A percentile compares a stretch with the other conserved stretches of the same genome.
Conservation (phyloP, 2,888 invertebrate genomes). For the Diarsia dahlii region DNA sequence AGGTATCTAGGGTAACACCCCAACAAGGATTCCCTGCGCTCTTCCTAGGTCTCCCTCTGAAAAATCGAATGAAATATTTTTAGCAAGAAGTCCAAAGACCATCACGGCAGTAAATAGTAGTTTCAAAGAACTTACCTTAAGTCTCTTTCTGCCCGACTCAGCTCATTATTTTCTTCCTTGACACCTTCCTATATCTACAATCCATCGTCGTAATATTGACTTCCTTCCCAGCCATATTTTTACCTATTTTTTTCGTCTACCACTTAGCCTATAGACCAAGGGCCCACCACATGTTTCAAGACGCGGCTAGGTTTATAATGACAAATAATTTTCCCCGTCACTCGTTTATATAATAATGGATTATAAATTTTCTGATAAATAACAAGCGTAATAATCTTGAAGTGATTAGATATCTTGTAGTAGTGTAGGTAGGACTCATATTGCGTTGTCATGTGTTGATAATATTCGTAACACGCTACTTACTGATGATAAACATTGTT, state of each 20-base stretch:
- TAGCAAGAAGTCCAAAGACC: too few relatives aligned
- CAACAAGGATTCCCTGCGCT: too few relatives aligned
- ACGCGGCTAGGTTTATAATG: background rate
- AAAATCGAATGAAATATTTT: background rate
- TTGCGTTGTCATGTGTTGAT: constrained; percentile 13
- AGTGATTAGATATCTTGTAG: constrained; percentile 10
- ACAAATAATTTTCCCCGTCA: background rate
- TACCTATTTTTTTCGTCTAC: background rate
- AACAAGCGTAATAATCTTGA: background rate
- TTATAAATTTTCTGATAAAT: constrained; percentile 18
- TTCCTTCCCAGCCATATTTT: background rate
- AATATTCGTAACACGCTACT: background rate
- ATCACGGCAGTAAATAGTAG: background rate
- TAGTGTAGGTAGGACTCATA: background rate
- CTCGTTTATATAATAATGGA: constrained; percentile 5
- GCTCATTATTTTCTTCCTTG: background rate
- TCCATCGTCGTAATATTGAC: background rate
- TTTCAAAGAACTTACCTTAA: background rate
- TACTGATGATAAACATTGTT: background rate
- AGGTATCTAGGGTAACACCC: background rate
- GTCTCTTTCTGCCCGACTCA: background rate
- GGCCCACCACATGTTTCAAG: background rate
- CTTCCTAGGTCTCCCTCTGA: background rate
- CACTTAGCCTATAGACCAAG: background rate
- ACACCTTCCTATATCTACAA: background rate